Evolutionary conservation across 2,113 vertebrate genomes (phyloP), one percentile per base, ranked within the genome.

Genomic region (Misgurnus anguillicaudatus): DNA sequence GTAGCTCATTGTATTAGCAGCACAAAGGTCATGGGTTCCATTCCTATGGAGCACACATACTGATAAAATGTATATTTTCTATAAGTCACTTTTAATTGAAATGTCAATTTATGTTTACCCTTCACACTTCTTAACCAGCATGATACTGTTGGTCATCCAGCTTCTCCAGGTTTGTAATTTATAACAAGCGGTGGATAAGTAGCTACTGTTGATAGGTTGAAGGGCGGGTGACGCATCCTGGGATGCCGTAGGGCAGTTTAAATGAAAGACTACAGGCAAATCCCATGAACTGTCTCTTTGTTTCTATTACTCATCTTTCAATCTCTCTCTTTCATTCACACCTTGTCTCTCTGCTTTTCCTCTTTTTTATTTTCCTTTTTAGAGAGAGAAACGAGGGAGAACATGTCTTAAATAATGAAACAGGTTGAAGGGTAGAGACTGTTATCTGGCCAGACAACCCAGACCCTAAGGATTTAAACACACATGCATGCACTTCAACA

Each of bases 341-440:
- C 62, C 31, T 61, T 57, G 21, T 36, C 31, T 1, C 62, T 42
- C 10, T 19, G 21, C 70, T 69, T 82, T 47, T 69, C 70, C 7
- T 41, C 17, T 45, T 19, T 63, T 58, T 24, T 75, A 57, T 55
- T 9, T 4, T n/a, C 24, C 24, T 31, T 31, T 31, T 48, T 47
- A 14, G 53, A 60, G 39, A 42, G 75, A 41, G 55, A 48, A 51
- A 67, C 3, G 45, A 17, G 73, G 64, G 63, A 55, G 65, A 76
- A 64, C 63, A 69, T 70, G 78, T 38, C 78, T 80, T 80, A 78
- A 75, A 84, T 82, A 84, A 82, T 82, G 63, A 79, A 84, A 61
- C 48, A 72, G 68, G 69, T 78, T 64, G 72, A 75, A 82, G 80
- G 41, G 80, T 76, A 39, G 45, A 68, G 16, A 9, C 57, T n/a